Conservation (phyloP, 1,140 invertebrate species). For the Heterodera schachtii region DNA sequence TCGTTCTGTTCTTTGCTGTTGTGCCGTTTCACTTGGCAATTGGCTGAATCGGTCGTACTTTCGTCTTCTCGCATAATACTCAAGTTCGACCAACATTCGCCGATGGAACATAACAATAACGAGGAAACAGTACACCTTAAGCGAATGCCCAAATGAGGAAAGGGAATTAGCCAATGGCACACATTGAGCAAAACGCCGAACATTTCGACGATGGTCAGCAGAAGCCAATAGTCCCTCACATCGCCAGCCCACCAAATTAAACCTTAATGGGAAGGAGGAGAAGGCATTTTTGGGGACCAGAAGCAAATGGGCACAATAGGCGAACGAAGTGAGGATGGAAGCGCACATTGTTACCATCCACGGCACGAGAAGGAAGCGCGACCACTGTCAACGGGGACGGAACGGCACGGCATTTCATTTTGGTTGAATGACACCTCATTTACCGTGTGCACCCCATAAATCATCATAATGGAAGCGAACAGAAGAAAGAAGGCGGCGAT, state of each 20-base stretch:
- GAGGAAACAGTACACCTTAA: slow-evolving; percentile 61
- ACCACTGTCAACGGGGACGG: slow-evolving; percentile 37
- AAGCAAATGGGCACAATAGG: slow-evolving; percentile 57
- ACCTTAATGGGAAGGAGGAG: not conserved
- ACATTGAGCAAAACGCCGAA: slow-evolving; percentile 64
- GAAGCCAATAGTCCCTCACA: slow-evolving; percentile 64
- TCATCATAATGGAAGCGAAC: slow-evolving; percentile 58
- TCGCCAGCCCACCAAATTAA: slow-evolving; percentile 60
- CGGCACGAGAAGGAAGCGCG: slow-evolving; percentile 57
- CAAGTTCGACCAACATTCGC: slow-evolving; percentile 48
- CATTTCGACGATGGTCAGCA: slow-evolving; percentile 61
- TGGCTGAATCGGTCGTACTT: slow-evolving; percentile 47
- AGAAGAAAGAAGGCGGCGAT: slow-evolving; percentile 61
- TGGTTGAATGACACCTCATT: not conserved
- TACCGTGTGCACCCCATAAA: slow-evolving; percentile 63
- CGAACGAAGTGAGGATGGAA: slow-evolving; percentile 60
- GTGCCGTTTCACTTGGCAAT: slow-evolving; percentile 29
- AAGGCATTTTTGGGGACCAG: not conserved
- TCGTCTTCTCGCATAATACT: slow-evolving; percentile 54
- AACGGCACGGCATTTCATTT: not conserved
- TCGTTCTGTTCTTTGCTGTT: slow-evolving; percentile 30
- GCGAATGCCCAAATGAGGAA: not conserved
- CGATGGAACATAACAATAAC: slow-evolving; percentile 58
- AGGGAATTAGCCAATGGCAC: slow-evolving; percentile 8
- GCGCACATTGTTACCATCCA: slow-evolving; percentile 60